phyloP scores from a whole-genome alignment of 2,797 vertebrate species.

The Typhlichthys eigenmanni region DNA sequence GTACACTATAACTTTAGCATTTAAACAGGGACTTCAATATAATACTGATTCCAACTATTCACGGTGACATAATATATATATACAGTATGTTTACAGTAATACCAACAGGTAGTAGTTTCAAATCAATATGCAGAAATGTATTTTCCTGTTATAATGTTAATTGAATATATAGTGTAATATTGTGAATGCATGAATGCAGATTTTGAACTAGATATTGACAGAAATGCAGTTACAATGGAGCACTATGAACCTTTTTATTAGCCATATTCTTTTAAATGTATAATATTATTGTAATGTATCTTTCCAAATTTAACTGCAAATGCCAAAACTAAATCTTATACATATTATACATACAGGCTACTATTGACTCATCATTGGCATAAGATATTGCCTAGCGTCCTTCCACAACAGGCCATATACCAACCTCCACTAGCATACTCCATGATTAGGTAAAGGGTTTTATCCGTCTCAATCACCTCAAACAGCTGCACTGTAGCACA shows the following conservation, averaged over 20 bases:
- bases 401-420: slow-evolving; percentile 29
- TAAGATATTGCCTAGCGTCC: slow-evolving; percentile 9
- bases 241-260: no score
- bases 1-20: no score
- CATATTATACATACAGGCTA: neutral
- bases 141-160: neutral
- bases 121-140: neutral
- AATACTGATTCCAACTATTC: neutral
- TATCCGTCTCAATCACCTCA: slow-evolving; percentile 93
- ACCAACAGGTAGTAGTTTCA: no score
- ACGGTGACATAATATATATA: neutral
- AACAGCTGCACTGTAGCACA: slow-evolving; percentile 87
- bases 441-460: slow-evolving; percentile 94
- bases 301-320: no score
- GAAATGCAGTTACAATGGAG: no score
- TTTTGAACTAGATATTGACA: no score
- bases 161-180: no score
- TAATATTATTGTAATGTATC: no score
- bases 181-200: no score
- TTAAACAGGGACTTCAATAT: neutral
- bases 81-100: neutral
- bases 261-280: no score
- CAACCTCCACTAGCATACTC: slow-evolving; percentile 92
- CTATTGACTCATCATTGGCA: neutral
- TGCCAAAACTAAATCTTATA: no score